Base-by-base conservation (phyloP, 2,797 vertebrate species). In the Oryzias dopingdopingensis region DNA sequence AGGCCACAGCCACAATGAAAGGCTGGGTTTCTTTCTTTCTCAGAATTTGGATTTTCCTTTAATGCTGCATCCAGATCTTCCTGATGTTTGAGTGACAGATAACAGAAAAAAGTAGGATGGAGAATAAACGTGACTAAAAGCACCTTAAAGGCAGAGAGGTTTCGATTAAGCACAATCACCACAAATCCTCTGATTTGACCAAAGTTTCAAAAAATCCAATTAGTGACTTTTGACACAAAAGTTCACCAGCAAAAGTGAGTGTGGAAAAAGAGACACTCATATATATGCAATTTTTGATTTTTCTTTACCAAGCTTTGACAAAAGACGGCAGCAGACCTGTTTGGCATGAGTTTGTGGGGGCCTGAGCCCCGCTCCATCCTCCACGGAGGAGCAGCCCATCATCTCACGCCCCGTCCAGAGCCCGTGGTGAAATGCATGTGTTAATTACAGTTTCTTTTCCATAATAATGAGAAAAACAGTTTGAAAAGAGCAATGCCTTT, bases 371-470 rank as follows among this genome's bases (percentile, higher is more conserved):
- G 72, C 62, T 55, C 44, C 51, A 57, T 65, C 13, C 59, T 67
- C 53, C 53, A 59, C 74, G 60, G 67, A 76, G 67, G 70, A 56
- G 70, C 58, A 5, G 57, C 82, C 71, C 52, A 43, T 68, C 83
- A 75, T 83, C 78, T 76, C 76, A 67, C 73, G 78, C 82, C 63
- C 81, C 80, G 84, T 84, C 83, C 90, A 90, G 88, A 91, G 90
- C 89, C 90, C 90, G 70, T 86, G 93, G 92, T 92, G 91, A 93
- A 93, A 93, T 93, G 93, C 93, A 94, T 94, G 93, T 94, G 91
- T 93, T 94, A 92, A 94, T 93, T 93, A 93, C 91, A 90, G 90
- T 92, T 94, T 93, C 91, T 92, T 94, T 94, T 94, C 93, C 91
- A 94, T 94, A 93, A 93, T 93, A 93, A 94, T 93, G 92, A 93